These are phyloP conservation scores for Sesamia nonagrioides DNA, from an alignment of 1,140 invertebrate genomes.

Conservation along the genomic window DNA sequence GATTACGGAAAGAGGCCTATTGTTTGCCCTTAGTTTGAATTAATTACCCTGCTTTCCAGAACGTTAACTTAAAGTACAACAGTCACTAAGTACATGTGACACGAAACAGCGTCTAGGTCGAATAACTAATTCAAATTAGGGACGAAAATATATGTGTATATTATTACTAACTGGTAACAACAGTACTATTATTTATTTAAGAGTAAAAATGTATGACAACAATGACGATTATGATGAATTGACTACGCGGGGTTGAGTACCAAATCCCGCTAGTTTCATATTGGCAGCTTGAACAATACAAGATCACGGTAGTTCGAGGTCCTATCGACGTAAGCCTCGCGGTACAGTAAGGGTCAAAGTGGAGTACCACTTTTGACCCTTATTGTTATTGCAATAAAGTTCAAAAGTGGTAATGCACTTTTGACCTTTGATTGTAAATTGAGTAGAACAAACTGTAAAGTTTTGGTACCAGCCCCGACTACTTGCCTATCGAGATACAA, in stretches of 20 bases:
- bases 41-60: constrained; percentile 42
- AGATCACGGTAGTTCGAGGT: not conserved
- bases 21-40: constrained; percentile 40
- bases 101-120: constrained; percentile 19
- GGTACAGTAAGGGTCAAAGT: too few relatives aligned
- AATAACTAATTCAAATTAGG: constrained; percentile 53
- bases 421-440: too few relatives aligned
- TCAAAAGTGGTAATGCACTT: too few relatives aligned
- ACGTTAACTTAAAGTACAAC: not conserved
- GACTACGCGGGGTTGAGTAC: constrained; percentile 64
- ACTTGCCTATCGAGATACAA: constrained; percentile 76
- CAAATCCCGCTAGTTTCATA: constrained; percentile 48
- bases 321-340: not conserved
- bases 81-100: constrained; percentile 22
- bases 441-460: constrained; percentile 17
- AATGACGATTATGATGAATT: constrained; percentile 70
- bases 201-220: constrained; percentile 63
- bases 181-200: constrained; percentile 61
- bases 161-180: constrained; percentile 79
- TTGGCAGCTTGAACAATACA: constrained; percentile 29
- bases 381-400: too few relatives aligned
- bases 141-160: constrained; percentile 50
- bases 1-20: constrained; percentile 32
- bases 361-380: too few relatives aligned
- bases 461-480: constrained; percentile 51